phyloP scores from a whole-genome alignment of 1,140 invertebrate species.

The Anastatus disparis region DNA sequence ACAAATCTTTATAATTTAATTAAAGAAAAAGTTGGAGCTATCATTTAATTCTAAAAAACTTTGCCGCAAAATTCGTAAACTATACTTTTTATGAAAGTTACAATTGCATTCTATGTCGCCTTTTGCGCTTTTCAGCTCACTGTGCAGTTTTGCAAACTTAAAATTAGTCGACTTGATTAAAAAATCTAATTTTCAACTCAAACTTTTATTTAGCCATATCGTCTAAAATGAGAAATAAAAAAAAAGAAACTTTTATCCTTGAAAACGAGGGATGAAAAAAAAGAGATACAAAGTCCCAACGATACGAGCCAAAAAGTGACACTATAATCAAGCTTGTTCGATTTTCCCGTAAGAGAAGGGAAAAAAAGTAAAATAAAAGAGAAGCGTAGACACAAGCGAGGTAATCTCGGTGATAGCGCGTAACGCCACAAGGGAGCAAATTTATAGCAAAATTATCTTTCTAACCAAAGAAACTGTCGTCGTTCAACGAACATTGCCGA shows the following conservation, averaged over 20 bases:
- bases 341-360: no score
- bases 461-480: no score
- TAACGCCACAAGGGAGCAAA: no score
- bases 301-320: not conserved
- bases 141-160: constrained; percentile 12
- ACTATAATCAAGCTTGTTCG: not conserved
- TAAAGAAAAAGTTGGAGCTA: constrained; percentile 17
- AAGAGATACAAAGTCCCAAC: not conserved
- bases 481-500: no score
- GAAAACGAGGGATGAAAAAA: not conserved
- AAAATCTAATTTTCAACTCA: constrained; percentile 28
- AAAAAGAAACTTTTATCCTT: not conserved
- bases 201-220: constrained; percentile 6
- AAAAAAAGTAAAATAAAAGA: no score
- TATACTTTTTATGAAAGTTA: constrained; percentile 15
- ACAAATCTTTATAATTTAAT: constrained; percentile 12
- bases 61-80: constrained; percentile 29
- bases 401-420: no score
- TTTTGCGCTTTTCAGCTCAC: not conserved
- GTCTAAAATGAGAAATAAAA: no score
- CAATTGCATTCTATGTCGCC: not conserved
- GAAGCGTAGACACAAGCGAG: no score
- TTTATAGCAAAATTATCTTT: no score
- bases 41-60: constrained; percentile 9
- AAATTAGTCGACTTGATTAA: constrained; percentile 40